Percentiles rank a stretch among this genome's conserved stretches.
phyloP scores from a whole-genome alignment of 2,113 vertebrate genomes.

The Micronycteris hirsuta region DNA sequence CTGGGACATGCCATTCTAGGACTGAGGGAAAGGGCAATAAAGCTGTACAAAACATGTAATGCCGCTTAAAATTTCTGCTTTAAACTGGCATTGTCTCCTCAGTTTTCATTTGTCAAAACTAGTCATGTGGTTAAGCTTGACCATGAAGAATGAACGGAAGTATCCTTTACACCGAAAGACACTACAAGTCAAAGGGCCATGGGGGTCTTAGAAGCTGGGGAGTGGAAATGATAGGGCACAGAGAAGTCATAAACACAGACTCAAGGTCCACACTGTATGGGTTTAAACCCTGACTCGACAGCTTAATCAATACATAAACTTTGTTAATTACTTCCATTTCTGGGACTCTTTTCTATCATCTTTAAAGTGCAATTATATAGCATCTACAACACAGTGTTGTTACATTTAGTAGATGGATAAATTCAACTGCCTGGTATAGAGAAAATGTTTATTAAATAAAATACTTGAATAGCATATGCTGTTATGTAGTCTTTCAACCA shows the following conservation, averaged over 20 bases:
- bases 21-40: not conserved
- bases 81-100: not conserved
- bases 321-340: not conserved
- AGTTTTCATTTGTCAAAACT: not conserved
- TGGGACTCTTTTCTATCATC: not conserved
- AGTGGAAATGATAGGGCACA: not conserved
- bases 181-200: not conserved
- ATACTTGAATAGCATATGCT: not conserved
- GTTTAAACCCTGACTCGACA: not conserved
- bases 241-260: not conserved
- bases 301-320: not conserved
- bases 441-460: not conserved
- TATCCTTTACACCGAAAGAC: not conserved
- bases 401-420: not conserved
- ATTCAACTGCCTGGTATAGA: not conserved
- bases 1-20: not conserved
- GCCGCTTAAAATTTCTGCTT: not conserved
- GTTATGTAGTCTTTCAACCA: not conserved
- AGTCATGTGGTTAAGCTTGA: not conserved
- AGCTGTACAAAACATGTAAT: not conserved
- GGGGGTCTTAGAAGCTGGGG: not conserved
- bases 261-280: not conserved
- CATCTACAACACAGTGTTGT: not conserved
- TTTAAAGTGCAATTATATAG: not conserved
- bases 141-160: not conserved